phyloP scores from a whole-genome alignment of 2,888 invertebrate genomes.

The Trachelus tabidus region DNA sequence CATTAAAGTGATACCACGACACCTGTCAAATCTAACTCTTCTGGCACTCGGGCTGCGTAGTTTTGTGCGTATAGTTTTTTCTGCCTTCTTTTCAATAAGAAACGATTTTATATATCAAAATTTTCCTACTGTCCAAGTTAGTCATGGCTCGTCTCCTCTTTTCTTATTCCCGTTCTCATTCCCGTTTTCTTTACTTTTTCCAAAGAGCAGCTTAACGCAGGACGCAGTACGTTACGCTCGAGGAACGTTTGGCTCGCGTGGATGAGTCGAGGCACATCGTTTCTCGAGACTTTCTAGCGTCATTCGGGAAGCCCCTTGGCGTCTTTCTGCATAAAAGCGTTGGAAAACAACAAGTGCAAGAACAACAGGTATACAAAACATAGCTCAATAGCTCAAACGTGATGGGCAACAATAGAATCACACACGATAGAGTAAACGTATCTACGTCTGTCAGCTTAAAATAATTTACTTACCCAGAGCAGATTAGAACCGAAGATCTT shows the following conservation, averaged over 20 bases:
- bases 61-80: not conserved
- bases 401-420: not conserved
- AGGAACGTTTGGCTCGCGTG: constrained; percentile 16
- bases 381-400: not conserved
- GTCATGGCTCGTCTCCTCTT: not conserved
- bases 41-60: not conserved
- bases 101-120: constrained; percentile 6
- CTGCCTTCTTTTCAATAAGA: constrained; percentile 7
- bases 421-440: not conserved
- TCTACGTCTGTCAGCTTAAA: not conserved
- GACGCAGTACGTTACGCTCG: not conserved
- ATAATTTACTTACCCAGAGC: not conserved
- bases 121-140: not conserved
- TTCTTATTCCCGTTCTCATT: not conserved
- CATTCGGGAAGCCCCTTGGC: constrained; percentile 30
- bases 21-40: not conserved
- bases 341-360: not conserved
- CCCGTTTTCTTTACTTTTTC: not conserved
- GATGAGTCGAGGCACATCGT: constrained; percentile 44
- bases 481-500: constrained; percentile 10
- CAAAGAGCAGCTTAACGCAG: not conserved
- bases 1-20: not conserved
- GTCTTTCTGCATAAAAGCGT: not conserved
- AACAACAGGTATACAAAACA: not conserved
- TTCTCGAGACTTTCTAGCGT: constrained; percentile 49